phyloP scores from a whole-genome alignment of 1,140 invertebrate species.

The Venustaconcha ellipsiformis region DNA sequence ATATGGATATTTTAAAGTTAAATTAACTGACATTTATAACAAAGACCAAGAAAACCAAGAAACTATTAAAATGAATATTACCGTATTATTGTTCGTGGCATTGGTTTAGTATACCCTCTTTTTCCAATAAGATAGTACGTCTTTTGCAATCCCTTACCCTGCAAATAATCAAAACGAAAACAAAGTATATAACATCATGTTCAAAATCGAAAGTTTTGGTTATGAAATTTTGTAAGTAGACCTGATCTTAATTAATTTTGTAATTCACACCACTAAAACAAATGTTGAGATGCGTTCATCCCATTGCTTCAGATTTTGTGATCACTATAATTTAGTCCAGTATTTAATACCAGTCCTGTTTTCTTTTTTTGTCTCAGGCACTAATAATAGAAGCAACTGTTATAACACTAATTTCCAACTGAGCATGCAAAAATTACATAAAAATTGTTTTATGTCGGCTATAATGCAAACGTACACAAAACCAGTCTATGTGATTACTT shows the following conservation, averaged over 20 bases:
- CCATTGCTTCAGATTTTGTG: neutral
- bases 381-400: too few relatives aligned
- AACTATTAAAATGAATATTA: slow-evolving; percentile 13
- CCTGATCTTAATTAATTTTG: neutral
- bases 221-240: neutral
- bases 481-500: too few relatives aligned
- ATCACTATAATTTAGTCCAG: neutral
- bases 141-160: slow-evolving; percentile 58
- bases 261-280: too few relatives aligned
- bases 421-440: too few relatives aligned
- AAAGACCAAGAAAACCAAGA: neutral
- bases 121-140: slow-evolving; percentile 59
- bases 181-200: too few relatives aligned
- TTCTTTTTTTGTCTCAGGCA: too few relatives aligned
- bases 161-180: slow-evolving; percentile 4
- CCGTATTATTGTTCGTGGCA: slow-evolving; percentile 48
- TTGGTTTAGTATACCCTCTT: slow-evolving; percentile 40
- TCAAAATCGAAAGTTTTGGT: too few relatives aligned
- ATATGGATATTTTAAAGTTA: neutral
- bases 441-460: too few relatives aligned
- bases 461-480: too few relatives aligned
- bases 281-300: neutral
- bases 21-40: neutral
- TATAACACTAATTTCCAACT: too few relatives aligned
- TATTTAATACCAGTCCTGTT: too few relatives aligned